Evolutionary conservation across 1,140 invertebrate species (phyloP).

Genomic region (Octopus sinensis): DNA sequence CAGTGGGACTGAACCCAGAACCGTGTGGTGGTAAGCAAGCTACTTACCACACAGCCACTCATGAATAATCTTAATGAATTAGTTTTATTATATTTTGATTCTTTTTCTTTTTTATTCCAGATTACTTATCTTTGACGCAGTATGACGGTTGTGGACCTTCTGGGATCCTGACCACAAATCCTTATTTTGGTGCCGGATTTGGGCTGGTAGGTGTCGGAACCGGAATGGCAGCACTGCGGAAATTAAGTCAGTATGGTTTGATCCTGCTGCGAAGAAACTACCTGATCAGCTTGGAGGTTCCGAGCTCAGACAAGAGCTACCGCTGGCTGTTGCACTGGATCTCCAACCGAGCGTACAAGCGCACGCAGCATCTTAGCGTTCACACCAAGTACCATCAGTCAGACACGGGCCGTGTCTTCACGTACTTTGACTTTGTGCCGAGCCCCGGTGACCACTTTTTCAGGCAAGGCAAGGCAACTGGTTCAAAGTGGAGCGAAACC

Average conservation of each 20-base stretch:
- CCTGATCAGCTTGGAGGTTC: slow-evolving; percentile 92
- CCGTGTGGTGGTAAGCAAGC: too few species aligned
- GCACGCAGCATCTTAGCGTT: slow-evolving; percentile 85
- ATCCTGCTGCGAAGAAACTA: slow-evolving; percentile 85
- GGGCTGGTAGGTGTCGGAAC: slow-evolving; percentile 94
- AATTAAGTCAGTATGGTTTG: slow-evolving; percentile 66
- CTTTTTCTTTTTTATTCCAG: too few species aligned
- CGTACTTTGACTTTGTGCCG: slow-evolving; percentile 94
- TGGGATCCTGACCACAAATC: slow-evolving; percentile 78
- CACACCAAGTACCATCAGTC: slow-evolving; percentile 89
- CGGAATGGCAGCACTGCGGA: slow-evolving; percentile 78
- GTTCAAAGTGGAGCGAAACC: slow-evolving; percentile 87
- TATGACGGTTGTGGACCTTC: slow-evolving; percentile 43
- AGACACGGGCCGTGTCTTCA: slow-evolving; percentile 86
- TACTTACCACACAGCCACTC: too few species aligned
- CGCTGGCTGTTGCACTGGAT: slow-evolving; percentile 74
- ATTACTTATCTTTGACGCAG: neutral
- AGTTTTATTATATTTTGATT: too few species aligned
- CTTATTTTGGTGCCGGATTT: slow-evolving; percentile 97
- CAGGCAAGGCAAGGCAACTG: slow-evolving; percentile 78
- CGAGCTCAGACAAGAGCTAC: slow-evolving; percentile 93
- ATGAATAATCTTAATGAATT: too few species aligned
- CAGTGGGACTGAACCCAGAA: too few species aligned
- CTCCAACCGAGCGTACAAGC: slow-evolving; percentile 35
- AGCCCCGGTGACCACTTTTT: slow-evolving; percentile 84